phyloP scores from a whole-genome alignment of 2,113 vertebrate genomes.

The Paedocypris sp. region DNA sequence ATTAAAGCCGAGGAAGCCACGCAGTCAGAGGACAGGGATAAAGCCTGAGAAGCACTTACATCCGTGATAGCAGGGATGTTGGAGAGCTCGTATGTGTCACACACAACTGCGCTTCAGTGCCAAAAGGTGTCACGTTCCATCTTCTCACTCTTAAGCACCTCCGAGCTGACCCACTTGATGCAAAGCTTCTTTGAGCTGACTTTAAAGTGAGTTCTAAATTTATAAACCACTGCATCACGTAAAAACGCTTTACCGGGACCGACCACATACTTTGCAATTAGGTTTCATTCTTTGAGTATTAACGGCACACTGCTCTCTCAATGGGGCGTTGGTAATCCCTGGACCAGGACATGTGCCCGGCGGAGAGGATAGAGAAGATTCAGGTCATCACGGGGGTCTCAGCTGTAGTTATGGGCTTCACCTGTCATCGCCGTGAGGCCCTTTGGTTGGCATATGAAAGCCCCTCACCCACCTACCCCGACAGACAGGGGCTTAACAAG shows the following conservation, averaged over 20 bases:
- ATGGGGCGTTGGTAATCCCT: slow-evolving; percentile 1
- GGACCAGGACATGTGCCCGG: slow-evolving; percentile 7
- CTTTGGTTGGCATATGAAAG: slow-evolving; percentile 33
- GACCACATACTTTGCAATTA: background rate
- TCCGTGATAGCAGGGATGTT: slow-evolving; percentile 25
- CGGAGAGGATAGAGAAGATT: slow-evolving; percentile 41
- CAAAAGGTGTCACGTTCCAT: slow-evolving; percentile 19
- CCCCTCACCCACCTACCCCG: slow-evolving; percentile 42
- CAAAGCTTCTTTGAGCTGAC: slow-evolving; percentile 6
- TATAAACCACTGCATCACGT: background rate
- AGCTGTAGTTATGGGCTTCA: slow-evolving; percentile 62
- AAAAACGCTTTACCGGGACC: background rate
- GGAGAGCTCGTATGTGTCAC: slow-evolving; percentile 26
- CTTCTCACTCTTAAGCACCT: slow-evolving; percentile 18
- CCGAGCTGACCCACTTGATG: slow-evolving; percentile 1
- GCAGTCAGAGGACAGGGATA: slow-evolving; percentile 28
- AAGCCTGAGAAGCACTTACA: slow-evolving; percentile 25
- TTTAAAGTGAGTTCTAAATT: background rate
- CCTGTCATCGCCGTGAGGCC: slow-evolving; percentile 56
- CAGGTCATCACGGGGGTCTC: slow-evolving; percentile 59
- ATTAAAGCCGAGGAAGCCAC: slow-evolving; percentile 23
- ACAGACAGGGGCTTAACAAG: slow-evolving; percentile 35
- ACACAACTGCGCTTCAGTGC: slow-evolving; percentile 6
- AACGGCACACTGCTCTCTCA: background rate
- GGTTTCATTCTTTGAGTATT: background rate